Evolutionary conservation across 2,888 invertebrate genomes (phyloP), one percentile per base, ranked within the genome.

Genomic region (Sisyra nigra): DNA sequence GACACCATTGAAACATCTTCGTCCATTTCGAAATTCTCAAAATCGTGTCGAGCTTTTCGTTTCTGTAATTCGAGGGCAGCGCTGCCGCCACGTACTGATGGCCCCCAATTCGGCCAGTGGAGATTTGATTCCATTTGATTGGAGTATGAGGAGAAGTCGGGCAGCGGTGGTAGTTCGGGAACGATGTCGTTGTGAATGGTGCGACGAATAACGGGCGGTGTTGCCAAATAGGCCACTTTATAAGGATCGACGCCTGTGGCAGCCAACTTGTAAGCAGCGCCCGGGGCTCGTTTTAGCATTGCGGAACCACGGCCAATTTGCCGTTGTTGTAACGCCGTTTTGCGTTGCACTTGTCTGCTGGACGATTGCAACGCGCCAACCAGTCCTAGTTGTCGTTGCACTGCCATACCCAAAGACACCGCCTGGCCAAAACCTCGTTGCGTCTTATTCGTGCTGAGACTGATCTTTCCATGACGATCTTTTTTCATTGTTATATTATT

Each of bases 381-480:
- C 40, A 62, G 50, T 8, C 62, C 62, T 31, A 62, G 49, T 46
- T 64, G 58, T 45, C 62, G 59, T 44, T 61, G 55, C 38, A 64
- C 59, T 9, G 60, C 59, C 33, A 55, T 15, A n/a, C 43, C 43
- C 9, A 43, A 19, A 13, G 43, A 38, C 5, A 41, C 14, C 5
- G 37, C 44, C 18, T 37, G 24, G n/a, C 46, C 24, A 7, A 51
- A 49, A 31, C 51, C 50, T 19, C 54, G 51, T 40, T 56, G 55
- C 10, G 53, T 49, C 52, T 69, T 65, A 50, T 66, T 67, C n/a
- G 71, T 65, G 0, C 64, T 56, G 33, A 71, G 51, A n/a, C 63
- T 59, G n/a, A 71, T 64, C 49, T 68, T 65, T 18, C 71, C 71
- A 56, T 69, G 67, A 17, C 66, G 59, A 45, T 69, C 69, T 17